A percentile compares a stretch with the other conserved stretches of the same genome.
Conservation (phyloP, 1,140 invertebrate genomes). For the Acyrthosiphon pisum region DNA sequence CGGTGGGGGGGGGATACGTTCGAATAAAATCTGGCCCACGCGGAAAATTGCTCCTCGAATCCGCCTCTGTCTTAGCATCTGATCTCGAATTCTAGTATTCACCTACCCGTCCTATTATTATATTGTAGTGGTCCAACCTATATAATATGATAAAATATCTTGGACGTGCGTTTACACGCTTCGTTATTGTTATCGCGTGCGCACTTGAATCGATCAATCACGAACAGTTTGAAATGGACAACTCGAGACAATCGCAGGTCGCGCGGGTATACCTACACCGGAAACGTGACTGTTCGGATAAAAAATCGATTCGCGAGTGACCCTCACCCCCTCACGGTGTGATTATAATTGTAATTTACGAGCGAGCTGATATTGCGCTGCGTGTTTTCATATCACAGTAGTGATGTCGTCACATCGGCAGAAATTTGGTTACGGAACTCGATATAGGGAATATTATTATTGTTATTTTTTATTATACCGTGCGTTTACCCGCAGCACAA, state of each 20-base stretch:
- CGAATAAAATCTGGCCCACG: background rate
- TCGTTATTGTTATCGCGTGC: background rate
- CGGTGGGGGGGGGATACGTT: background rate
- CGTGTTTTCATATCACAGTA: background rate
- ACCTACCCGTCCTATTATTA: background rate
- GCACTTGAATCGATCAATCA: background rate
- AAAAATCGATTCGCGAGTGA: conserved; percentile 15
- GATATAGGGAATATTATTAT: background rate
- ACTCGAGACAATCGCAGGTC: background rate
- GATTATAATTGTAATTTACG: background rate
- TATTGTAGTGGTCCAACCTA: background rate
- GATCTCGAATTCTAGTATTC: background rate
- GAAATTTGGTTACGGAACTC: background rate
- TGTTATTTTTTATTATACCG: background rate
- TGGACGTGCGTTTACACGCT: background rate
- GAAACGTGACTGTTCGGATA: conserved; percentile 27
- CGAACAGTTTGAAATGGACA: background rate
- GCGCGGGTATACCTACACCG: background rate
- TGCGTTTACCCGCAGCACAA: background rate
- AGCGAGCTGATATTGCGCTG: background rate
- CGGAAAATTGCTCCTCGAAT: background rate
- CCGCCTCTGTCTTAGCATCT: background rate
- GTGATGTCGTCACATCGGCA: background rate
- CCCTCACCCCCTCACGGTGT: background rate
- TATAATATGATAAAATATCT: background rate